Evolutionary conservation across 2,888 invertebrate genomes (phyloP), one percentile per base, ranked within the genome.

Genomic region (Lissonota sp.): DNA sequence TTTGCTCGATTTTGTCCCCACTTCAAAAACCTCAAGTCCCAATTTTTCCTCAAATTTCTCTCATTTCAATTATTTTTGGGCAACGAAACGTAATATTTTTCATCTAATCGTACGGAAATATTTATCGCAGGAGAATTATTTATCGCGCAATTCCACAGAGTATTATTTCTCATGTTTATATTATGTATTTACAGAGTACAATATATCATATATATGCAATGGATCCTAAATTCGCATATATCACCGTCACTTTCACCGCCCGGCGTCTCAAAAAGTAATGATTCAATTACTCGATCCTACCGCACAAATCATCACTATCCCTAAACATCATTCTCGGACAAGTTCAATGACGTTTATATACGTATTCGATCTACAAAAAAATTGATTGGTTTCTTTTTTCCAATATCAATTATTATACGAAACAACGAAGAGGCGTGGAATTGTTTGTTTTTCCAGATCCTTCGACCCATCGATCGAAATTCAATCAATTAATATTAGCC

Each of bases 111-210:
- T 79, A 79, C 75, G 80, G 64, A 83, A 83, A 83, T 79, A 76
- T 83, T 80, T 80, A 81, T 83, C 79, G 62, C 81, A 81, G 69
- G 73, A 80, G 75, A 16, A n/a, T n/a, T 77, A 69, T 67, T 69
- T 63, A 67, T 72, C 71, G 46, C 63, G 14, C 55, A 46, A 39
- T 53, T 53, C 60, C 67, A 57, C 70, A 72, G 64, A 72, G 75
- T 69, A 72, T 72, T 72, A 12, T 55, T 74, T 49, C 64, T 58
- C 14, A 77, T 53, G 57, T 73, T 74, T 73, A 77, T 80, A 80
- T 77, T 55, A 74, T 78, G 75, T 83, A 80, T 78, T 80, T 83
- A 80, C 80, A 83, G 67, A 78, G 71, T 83, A 70, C 73, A 81
- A 57, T 66, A 64, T 60, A 51, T 81, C 26, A 26, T 26, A 26